These are phyloP conservation scores for Danio jaintianensis DNA, from an alignment of 2,797 vertebrate genomes.

Conservation along the genomic window DNA sequence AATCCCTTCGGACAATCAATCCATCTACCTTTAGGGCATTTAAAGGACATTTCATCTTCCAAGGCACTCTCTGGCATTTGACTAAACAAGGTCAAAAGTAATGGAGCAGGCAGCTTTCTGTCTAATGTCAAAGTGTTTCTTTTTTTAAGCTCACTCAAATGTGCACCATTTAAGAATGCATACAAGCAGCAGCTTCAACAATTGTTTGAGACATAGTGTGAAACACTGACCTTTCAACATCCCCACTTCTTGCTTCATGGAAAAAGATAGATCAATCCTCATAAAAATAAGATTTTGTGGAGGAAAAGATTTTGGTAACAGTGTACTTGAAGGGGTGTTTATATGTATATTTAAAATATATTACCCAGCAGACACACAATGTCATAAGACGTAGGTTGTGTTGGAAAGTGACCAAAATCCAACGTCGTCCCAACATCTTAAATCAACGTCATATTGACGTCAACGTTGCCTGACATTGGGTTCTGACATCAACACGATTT, in stretches of 20 bases:
- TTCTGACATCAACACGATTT: too few relatives aligned
- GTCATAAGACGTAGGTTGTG: too few relatives aligned
- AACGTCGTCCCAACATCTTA: too few relatives aligned
- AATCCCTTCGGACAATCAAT: conserved; percentile 52
- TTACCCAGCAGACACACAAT: too few relatives aligned
- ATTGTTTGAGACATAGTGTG: neutral
- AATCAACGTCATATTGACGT: too few relatives aligned
- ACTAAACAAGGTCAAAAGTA: conserved; percentile 52
- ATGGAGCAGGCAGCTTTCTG: conserved; percentile 30
- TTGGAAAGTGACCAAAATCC: too few relatives aligned
- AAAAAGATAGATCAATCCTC: too few relatives aligned
- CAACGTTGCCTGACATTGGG: too few relatives aligned
- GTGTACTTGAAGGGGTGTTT: too few relatives aligned
- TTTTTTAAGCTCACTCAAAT: conserved; percentile 7
- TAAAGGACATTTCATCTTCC: conserved; percentile 51
- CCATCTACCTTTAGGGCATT: conserved; percentile 51
- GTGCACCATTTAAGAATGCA: conserved; percentile 23
- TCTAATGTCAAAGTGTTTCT: conserved; percentile 34
- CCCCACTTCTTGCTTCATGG: neutral
- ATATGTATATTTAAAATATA: too few relatives aligned
- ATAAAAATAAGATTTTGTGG: too few relatives aligned
- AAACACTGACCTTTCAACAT: conserved; percentile 22
- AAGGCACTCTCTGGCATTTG: conserved; percentile 36
- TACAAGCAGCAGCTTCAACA: neutral
- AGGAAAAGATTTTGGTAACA: too few relatives aligned